Evolutionary conservation across 2,888 invertebrate species (phyloP).

Genomic region (Drosophila bunnanda): DNA sequence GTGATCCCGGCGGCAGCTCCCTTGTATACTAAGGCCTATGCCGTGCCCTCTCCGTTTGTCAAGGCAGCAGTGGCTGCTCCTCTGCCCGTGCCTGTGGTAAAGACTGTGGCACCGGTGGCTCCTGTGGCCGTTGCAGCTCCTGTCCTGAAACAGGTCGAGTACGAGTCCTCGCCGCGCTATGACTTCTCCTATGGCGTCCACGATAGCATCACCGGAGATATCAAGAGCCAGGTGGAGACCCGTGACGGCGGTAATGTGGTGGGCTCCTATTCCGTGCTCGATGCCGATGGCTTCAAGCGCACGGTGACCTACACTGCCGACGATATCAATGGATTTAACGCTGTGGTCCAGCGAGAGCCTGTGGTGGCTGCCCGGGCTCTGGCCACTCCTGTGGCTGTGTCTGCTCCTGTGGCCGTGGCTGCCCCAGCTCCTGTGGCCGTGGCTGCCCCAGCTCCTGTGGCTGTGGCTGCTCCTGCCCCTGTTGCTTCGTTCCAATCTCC

Average conservation of each 20-base stretch:
- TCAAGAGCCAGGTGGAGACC: slow-evolving; percentile 86
- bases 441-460: slow-evolving; percentile 27
- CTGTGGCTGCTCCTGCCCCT: slow-evolving; percentile 44
- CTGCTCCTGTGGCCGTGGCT: slow-evolving; percentile 38
- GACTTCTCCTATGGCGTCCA: slow-evolving; percentile 86
- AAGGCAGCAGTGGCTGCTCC: slow-evolving; percentile 54
- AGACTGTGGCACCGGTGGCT: slow-evolving; percentile 37
- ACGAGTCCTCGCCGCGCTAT: slow-evolving; percentile 82
- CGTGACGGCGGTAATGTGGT: slow-evolving; percentile 86
- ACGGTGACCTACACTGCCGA: slow-evolving; percentile 86
- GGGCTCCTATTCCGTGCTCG: slow-evolving; percentile 86
- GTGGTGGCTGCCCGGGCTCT: slow-evolving; percentile 62
- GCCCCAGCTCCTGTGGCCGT: slow-evolving; percentile 46
- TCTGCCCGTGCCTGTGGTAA: slow-evolving; percentile 21
- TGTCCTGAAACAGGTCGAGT: slow-evolving; percentile 70
- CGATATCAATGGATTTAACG: slow-evolving; percentile 86
- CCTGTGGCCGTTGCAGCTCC: slow-evolving; percentile 48
- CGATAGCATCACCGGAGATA: slow-evolving; percentile 86
- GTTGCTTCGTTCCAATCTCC: slow-evolving; percentile 60
- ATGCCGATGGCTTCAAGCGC: slow-evolving; percentile 86
- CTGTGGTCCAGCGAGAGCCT: slow-evolving; percentile 86
- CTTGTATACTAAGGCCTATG: slow-evolving; percentile 57
- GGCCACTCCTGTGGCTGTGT: slow-evolving; percentile 50
- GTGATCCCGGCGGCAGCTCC: slow-evolving; percentile 48
- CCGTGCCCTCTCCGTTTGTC: slow-evolving; percentile 52